These are phyloP conservation scores for Pitta sordida DNA, from an alignment of 2,113 vertebrate species.

Conservation along the genomic window DNA sequence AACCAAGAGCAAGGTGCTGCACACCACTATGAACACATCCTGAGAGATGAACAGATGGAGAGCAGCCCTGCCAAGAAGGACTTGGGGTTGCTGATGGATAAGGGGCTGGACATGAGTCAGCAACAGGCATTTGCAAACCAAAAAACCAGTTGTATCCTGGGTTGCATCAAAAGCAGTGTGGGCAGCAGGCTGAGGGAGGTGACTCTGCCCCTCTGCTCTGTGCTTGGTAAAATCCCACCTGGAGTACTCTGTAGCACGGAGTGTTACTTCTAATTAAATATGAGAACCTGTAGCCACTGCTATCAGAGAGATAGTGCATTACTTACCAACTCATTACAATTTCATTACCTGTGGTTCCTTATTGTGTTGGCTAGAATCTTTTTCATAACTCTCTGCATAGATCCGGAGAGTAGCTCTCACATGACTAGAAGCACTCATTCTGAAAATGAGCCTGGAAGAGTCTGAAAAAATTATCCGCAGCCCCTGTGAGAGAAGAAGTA, in stretches of 20 bases:
- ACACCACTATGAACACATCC: rapidly evolving
- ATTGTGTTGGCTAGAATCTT: conserved; percentile 87
- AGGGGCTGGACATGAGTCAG: neutral
- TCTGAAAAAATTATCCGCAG: conserved; percentile 90
- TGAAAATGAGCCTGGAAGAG: conserved; percentile 89
- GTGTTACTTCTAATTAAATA: neutral
- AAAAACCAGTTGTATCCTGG: neutral
- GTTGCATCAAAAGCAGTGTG: neutral
- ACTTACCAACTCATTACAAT: neutral
- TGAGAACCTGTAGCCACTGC: neutral
- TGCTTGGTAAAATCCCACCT: neutral
- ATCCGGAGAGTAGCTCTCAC: conserved; percentile 87
- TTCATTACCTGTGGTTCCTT: conserved; percentile 88
- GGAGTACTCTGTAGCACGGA: neutral
- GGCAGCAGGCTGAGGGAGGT: neutral
- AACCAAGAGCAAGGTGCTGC: neutral
- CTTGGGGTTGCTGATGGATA: neutral
- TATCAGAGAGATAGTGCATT: neutral
- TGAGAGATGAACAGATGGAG: neutral
- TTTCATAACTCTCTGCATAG: conserved; percentile 93
- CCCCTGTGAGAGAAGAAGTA: conserved; percentile 73
- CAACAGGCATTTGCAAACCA: neutral
- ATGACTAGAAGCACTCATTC: conserved; percentile 90
- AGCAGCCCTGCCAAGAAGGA: neutral
- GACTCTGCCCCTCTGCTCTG: neutral